Evolutionary conservation across 37 sponge, comb jelly and placozoan species (phyloP), one percentile per base, ranked within the genome.

Genomic region (Agelas oroides): DNA sequence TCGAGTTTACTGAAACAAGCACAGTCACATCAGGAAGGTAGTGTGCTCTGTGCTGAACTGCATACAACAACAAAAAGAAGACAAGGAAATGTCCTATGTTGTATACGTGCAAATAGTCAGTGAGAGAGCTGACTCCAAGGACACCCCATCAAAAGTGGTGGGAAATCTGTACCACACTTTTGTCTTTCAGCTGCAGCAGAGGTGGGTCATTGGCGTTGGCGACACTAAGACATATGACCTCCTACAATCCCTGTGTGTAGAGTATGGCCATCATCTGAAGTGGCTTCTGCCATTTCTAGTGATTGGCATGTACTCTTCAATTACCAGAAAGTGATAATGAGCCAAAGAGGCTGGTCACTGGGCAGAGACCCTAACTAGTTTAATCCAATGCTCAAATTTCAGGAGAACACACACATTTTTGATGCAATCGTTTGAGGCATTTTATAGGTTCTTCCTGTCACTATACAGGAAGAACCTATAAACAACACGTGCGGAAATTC

Each of bases 231-330:
- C 27, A 6, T 69, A 30, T 32, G 35, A 36, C 35, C 23, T 32
- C 2, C 5, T 69, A 33, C 70, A 69, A 5, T 2, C 2, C 37
- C 2, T 69, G 5, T 5, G 27, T 20, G 2, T 5, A 6, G 37
- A 69, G 5, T 69, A 69, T 16, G 70, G 70, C 5, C 8, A 35
- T 34, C 70, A 69, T 13, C 12, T 69, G 20, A 16, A 2, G 5
- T 69, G 70, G 70, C 2, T 6, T 5, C 36, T 69, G 2, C 70
- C 70, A 36, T 69, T 69, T 34, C 70, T 36, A 34, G 70, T 2
- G 70, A 69, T 69, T 69, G 70, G 70, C 70, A 69, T 13, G 15
- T 32, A 14, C 13, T 69, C 5, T 16, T 30, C 70, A 69, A 69
- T 35, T 69, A 69, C 35, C 70, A 69, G 70, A 31, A 31, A 21